These are phyloP conservation scores for Halcyon smyrnensis DNA, from an alignment of 2,797 vertebrate species.

Conservation along the genomic window DNA sequence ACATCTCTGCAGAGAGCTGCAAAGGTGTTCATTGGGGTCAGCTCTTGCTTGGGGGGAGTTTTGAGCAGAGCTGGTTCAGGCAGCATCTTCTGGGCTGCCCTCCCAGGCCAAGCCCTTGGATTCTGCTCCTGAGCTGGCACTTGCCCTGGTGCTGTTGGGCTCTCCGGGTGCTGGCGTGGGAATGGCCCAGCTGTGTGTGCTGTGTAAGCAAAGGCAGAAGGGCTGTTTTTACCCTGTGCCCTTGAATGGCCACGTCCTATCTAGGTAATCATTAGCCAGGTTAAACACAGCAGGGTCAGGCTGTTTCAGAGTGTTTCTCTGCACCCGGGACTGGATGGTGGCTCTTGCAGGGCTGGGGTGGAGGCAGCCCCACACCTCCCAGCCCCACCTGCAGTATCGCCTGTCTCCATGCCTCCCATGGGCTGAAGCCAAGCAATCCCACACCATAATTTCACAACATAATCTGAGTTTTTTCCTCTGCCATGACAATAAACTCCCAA, in stretches of 20 bases:
- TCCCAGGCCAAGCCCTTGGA: neutral
- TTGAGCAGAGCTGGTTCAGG: neutral
- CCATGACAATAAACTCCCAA: neutral
- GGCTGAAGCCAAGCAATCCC: neutral
- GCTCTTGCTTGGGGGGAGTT: neutral
- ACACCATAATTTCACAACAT: neutral
- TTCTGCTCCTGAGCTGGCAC: neutral
- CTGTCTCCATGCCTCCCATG: neutral
- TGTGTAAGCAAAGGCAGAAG: slow-evolving; percentile 58
- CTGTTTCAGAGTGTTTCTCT: neutral
- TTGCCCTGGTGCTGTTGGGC: neutral
- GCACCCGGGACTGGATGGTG: neutral
- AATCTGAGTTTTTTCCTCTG: neutral
- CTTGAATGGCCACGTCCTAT: slow-evolving; percentile 49
- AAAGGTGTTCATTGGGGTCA: neutral
- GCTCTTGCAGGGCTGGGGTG: neutral
- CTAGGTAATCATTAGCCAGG: slow-evolving; percentile 56
- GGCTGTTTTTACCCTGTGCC: slow-evolving; percentile 39
- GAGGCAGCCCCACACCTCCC: neutral
- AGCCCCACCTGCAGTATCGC: neutral
- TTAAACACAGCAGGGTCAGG: neutral
- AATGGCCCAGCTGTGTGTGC: slow-evolving; percentile 40
- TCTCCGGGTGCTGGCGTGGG: neutral
- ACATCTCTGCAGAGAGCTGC: neutral
- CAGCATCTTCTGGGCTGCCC: neutral